Base-by-base conservation (phyloP, 2,888 invertebrate species). In the Limenitis camilla region DNA sequence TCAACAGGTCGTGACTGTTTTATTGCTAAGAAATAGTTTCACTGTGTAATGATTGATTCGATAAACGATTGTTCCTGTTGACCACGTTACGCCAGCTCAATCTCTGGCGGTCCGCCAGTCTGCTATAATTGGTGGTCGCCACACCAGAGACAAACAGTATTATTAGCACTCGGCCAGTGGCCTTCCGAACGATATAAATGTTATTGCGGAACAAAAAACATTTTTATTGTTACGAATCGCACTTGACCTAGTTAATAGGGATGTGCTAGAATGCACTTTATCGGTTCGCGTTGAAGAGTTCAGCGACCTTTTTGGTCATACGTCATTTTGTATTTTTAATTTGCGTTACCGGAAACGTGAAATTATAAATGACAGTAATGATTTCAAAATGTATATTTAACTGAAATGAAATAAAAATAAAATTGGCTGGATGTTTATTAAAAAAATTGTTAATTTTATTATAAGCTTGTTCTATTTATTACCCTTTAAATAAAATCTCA, bases 81-180 rank as follows among this genome's bases (percentile, higher is more conserved):
- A 76, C 69, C 72, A 74, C 73, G 71, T 72, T 72, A 61, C 67
- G 70, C 66, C 67, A 65, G 66, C 83, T 85, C 81, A 80, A 67
- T 78, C 65, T 68, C 90, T 94, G 94, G 94, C 93, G 86, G 58
- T 65, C 60, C 76, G 92, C 94, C 94, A 94, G 92, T 91, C 90
- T 91, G 90, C 94, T 94, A 94, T 93, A 94, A 93, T 94, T 93
- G 94, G 93, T 91, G 92, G 93, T 93, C 89, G 88, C 86, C 85
- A 89, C 72, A 76, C 70, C 74, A 89, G 88, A 89, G 84, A 86
- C 82, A 80, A 74, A 73, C 83, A 89, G 89, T 92, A 92, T 92
- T 92, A 90, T 91, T 92, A 92, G 91, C 86, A 86, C 85, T 49
- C 57, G 84, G 87, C 78, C 81, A 88, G 78, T 81, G 81, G 81